phyloP scores from a whole-genome alignment of 2,888 invertebrate species.

The Pheosia tremula region DNA sequence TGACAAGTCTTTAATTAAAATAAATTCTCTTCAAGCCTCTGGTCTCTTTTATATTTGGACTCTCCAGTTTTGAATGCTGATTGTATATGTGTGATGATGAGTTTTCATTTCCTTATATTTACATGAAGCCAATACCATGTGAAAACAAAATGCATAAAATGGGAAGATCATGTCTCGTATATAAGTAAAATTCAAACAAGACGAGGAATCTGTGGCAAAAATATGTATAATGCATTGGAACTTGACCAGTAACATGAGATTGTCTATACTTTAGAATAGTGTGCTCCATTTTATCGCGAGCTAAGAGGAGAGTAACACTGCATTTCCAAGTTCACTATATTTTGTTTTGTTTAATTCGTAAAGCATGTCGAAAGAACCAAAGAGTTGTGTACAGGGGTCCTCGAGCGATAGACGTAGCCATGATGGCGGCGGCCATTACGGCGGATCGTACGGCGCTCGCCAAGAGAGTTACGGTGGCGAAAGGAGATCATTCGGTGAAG shows the following conservation, averaged over 20 bases:
- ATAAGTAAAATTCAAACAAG: constrained; percentile 3
- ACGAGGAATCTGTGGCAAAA: not conserved
- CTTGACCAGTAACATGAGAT: constrained; percentile 1
- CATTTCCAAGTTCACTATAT: constrained; percentile 39
- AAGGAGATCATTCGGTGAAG: constrained; percentile 79
- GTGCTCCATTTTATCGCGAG: constrained; percentile 8
- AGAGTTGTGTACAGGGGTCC: constrained; percentile 82
- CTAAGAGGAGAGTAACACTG: constrained; percentile 27
- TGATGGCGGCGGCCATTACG: constrained; percentile 83
- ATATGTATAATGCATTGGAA: not conserved
- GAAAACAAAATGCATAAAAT: constrained; percentile 7
- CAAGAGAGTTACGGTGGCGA: constrained; percentile 83
- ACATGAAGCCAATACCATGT: constrained; percentile 1
- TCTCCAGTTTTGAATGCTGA: constrained; percentile 20
- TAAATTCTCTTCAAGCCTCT: constrained; percentile 30
- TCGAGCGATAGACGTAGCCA: constrained; percentile 84
- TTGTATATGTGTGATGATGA: constrained; percentile 23
- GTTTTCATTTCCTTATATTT: constrained; percentile 19
- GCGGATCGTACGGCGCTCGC: constrained; percentile 81
- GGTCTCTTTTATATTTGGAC: constrained; percentile 30
- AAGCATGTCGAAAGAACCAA: constrained; percentile 67
- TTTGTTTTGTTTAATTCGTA: constrained; percentile 53
- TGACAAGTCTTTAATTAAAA: constrained; percentile 33
- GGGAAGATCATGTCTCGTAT: constrained; percentile 16
- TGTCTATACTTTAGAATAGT: constrained; percentile 3